These are phyloP conservation scores for Sebastes kiyomatsui DNA, from an alignment of 2,797 vertebrate species.

Conservation along the genomic window DNA sequence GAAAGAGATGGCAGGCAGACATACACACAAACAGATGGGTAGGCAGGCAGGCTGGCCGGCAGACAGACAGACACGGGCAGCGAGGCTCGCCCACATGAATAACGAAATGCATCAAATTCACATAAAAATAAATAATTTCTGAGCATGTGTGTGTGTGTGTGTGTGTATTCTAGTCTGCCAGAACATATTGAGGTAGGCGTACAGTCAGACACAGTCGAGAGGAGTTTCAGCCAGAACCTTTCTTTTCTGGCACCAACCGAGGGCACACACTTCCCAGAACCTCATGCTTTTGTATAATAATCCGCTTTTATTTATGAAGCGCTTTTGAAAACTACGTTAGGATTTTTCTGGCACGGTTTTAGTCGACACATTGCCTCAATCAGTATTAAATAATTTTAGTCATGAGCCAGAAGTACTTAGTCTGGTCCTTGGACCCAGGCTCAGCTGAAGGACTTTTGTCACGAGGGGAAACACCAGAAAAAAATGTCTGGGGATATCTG, in stretches of 20 bases:
- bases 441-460: slow-evolving; percentile 7
- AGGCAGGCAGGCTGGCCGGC: slow-evolving; percentile 29
- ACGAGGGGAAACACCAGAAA: background rate
- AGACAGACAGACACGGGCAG: slow-evolving; percentile 37
- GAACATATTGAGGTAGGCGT: slow-evolving; percentile 67
- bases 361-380: slow-evolving; percentile 11
- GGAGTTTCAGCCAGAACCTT: slow-evolving; percentile 44
- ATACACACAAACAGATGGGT: slow-evolving; percentile 52
- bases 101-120: slow-evolving; percentile 62
- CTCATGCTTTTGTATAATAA: slow-evolving; percentile 40
- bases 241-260: slow-evolving; percentile 49
- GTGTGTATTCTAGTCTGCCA: slow-evolving; percentile 50
- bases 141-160: slow-evolving; percentile 45
- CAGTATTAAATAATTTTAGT: background rate
- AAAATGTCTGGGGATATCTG: background rate
- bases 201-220: slow-evolving; percentile 59
- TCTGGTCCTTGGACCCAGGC: background rate
- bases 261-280: slow-evolving; percentile 41
- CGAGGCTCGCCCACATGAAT: slow-evolving; percentile 42
- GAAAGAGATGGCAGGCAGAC: slow-evolving; percentile 20
- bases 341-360: slow-evolving; percentile 28
- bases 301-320: slow-evolving; percentile 35
- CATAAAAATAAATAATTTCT: slow-evolving; percentile 59
- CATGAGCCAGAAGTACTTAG: background rate
- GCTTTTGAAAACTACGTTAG: slow-evolving; percentile 33